Base-by-base conservation (phyloP, 1,140 invertebrate species). In the Cotesia typhae region DNA sequence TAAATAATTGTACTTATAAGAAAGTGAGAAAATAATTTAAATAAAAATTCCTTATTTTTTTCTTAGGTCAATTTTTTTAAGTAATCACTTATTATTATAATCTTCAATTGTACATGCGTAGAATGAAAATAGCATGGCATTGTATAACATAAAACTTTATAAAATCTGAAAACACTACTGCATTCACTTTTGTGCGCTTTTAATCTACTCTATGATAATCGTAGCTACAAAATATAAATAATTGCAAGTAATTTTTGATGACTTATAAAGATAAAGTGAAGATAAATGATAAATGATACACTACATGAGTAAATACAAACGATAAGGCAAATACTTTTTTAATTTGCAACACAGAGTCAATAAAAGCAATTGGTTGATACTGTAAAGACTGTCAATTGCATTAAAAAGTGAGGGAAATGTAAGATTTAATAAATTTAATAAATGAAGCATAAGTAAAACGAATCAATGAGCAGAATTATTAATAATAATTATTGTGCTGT, bases 291-390 rank as follows among this genome's bases (percentile, higher is more conserved):
- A 3, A 55, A 55, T 55, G 10, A 55, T 12, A 9, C 4, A 20
- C 17, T 14, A 5, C 12, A 55, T 17, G n/a, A 57, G 5, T 6
- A 57, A 20, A 57, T 17, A 57, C 4, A 55, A 17, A 57, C n/a
- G 20, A 7, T 1, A 57, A 57, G 60, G 35, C 35, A 61, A 14
- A 61, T 61, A 35, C 17, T 61, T 61, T 61, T 61, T 61, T 5
- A 35, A 35, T 61, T 14, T 61, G 60, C 60, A 28, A 35, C 10
- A 20, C 35, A 35, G 60, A 61, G 60, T 28, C 60, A 57, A 57
- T 57, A 57, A 17, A 57, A 61, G 35, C 17, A 61, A 61, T 61
- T 14, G 60, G 60, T 35, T 61, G 9, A 61, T 37, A 61, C 9
- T 20, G 17, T 37, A 12, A 35, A 20, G 20, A 20, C 35, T 61